These are phyloP conservation scores for Lacerta bilineata DNA, from an alignment of 2,797 vertebrate genomes.

Conservation along the genomic window DNA sequence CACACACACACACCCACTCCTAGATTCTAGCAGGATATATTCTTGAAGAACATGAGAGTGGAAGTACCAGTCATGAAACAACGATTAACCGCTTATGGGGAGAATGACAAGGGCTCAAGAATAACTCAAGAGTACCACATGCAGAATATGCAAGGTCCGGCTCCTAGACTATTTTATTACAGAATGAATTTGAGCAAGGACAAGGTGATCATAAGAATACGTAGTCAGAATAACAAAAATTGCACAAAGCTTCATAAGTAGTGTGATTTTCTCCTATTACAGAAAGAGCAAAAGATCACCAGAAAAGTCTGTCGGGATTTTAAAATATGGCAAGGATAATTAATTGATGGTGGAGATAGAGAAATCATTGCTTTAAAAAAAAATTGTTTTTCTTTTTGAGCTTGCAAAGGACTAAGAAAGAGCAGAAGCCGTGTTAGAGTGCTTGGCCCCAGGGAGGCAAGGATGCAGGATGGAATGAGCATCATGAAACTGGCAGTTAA, in stretches of 20 bases:
- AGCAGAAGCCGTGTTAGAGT: background rate
- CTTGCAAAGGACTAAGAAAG: slow-evolving; percentile 12
- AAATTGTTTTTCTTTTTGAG: background rate
- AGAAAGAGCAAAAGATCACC: background rate
- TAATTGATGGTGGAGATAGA: background rate
- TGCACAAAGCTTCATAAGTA: slow-evolving; percentile 14
- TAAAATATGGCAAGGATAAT: slow-evolving; percentile 36
- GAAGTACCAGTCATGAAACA: slow-evolving; percentile 43
- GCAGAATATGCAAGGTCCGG: slow-evolving; percentile 42
- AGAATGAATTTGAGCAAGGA: slow-evolving; percentile 32
- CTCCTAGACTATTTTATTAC: slow-evolving; percentile 13
- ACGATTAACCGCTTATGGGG: slow-evolving; percentile 27
- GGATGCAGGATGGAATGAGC: background rate
- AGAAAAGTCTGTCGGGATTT: background rate
- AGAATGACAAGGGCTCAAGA: slow-evolving; percentile 43
- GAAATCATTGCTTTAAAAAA: slow-evolving; percentile 22
- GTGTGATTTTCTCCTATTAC: background rate
- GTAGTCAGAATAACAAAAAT: slow-evolving; percentile 28
- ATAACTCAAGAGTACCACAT: slow-evolving; percentile 34
- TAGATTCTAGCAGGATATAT: slow-evolving; percentile 43
- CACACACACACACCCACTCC: background rate
- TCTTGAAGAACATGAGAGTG: slow-evolving; percentile 35
- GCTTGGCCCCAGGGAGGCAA: background rate
- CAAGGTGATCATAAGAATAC: background rate
- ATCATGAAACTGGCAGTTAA: slow-evolving; percentile 17